Evolutionary conservation across 1,140 invertebrate species (phyloP).

Genomic region (Campoletis sonorensis): DNA sequence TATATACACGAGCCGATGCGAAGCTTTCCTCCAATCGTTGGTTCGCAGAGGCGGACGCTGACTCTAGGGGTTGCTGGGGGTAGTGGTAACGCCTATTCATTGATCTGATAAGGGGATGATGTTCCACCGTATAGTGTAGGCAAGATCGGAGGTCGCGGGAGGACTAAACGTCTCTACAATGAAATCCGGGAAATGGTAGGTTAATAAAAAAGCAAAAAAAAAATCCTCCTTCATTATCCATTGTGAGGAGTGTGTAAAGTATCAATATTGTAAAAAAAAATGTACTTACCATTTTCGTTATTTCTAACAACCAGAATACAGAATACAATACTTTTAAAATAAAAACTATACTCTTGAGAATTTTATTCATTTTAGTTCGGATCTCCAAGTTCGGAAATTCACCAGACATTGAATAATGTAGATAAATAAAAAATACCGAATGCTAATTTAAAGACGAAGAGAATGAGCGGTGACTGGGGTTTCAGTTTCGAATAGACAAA

Average conservation of each 20-base stretch:
- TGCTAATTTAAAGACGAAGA: no score
- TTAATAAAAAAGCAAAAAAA: neutral
- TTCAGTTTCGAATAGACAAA: no score
- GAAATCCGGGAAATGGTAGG: neutral
- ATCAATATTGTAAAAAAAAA: neutral
- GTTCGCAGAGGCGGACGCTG: conserved; percentile 56
- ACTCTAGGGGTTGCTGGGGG: conserved; percentile 62
- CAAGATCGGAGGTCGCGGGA: conserved; percentile 29
- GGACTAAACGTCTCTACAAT: conserved; percentile 6
- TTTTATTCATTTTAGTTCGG: no score
- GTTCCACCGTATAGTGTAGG: neutral
- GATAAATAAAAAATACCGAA: no score
- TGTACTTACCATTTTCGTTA: neutral
- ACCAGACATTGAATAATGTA: no score
- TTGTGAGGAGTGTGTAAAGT: neutral
- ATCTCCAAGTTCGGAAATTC: no score
- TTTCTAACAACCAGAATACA: no score
- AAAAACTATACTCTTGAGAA: no score
- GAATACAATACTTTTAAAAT: no score
- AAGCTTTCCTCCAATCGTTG: conserved; percentile 64
- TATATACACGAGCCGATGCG: conserved; percentile 33
- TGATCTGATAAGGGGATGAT: conserved; percentile 65
- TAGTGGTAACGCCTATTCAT: conserved; percentile 70
- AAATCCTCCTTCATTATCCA: neutral
- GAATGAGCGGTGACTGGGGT: no score